phyloP scores from a whole-genome alignment of 1,140 invertebrate species.

The Paracyclopina nana region DNA sequence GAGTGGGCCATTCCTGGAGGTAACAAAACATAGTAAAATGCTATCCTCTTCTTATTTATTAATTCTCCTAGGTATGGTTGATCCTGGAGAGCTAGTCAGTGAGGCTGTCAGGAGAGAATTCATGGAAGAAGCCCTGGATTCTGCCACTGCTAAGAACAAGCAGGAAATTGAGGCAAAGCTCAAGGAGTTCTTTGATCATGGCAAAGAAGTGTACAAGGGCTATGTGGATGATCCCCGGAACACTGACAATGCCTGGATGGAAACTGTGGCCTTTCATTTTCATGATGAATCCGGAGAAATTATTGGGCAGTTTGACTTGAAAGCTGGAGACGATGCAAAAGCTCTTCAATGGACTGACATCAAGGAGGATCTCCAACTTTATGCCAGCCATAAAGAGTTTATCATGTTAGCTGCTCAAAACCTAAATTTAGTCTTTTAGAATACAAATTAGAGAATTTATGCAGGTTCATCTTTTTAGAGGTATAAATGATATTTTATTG shows the following conservation, averaged over 20 bases:
- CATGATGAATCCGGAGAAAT: constrained; percentile 52
- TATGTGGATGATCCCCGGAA: constrained; percentile 93
- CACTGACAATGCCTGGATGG: constrained; percentile 96
- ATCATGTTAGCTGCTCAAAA: constrained; percentile 31
- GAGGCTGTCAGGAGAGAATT: constrained; percentile 71
- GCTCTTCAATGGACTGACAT: constrained; percentile 69
- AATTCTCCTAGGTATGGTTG: too few species aligned
- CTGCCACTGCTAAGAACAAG: constrained; percentile 32
- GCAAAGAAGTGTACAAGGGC: constrained; percentile 37
- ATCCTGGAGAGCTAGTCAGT: constrained; percentile 61
- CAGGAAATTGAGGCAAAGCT: constrained; percentile 34
- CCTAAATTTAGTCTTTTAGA: too few species aligned
- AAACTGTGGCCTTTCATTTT: constrained; percentile 76
- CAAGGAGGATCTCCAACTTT: constrained; percentile 42
- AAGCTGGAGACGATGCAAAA: constrained; percentile 76
- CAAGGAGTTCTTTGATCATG: constrained; percentile 47
- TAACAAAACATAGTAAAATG: too few species aligned
- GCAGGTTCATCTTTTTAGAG: too few species aligned
- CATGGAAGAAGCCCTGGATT: constrained; percentile 73
- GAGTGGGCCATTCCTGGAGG: constrained; percentile 76
- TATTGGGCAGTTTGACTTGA: constrained; percentile 41
- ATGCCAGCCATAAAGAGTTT: constrained; percentile 58
- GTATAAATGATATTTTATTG: too few species aligned
- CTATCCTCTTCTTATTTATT: too few species aligned
- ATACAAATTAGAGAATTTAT: too few species aligned